Conservation (phyloP, 2,888 invertebrate genomes). For the Nemoura dubitans region DNA sequence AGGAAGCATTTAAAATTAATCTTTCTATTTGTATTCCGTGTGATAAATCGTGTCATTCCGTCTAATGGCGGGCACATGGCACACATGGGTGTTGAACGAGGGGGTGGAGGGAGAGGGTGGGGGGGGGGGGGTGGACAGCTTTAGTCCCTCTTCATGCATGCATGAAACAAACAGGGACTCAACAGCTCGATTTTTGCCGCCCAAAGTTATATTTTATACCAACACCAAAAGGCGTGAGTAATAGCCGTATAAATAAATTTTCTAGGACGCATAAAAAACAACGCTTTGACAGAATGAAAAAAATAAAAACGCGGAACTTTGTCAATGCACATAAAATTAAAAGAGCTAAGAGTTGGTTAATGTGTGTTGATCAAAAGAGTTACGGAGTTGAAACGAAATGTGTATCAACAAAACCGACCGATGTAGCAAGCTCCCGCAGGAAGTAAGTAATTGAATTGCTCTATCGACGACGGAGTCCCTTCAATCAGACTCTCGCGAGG, state of each 20-base stretch:
- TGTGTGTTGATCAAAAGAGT: neutral
- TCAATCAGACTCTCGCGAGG: neutral
- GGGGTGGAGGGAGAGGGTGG: too few species aligned
- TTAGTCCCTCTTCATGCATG: neutral
- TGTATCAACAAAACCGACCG: neutral
- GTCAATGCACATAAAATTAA: neutral
- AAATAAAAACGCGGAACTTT: constrained; percentile 21
- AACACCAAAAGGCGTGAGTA: constrained; percentile 17
- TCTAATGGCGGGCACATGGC: neutral
- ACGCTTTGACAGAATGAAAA: neutral
- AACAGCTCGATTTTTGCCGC: constrained; percentile 19
- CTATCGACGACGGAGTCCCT: neutral
- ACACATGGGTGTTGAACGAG: neutral
- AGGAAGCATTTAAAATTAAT: constrained; percentile 26
- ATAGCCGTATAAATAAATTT: constrained; percentile 36
- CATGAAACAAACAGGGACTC: constrained; percentile 10
- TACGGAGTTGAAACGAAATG: neutral
- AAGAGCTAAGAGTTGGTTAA: neutral
- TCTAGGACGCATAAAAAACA: constrained; percentile 27
- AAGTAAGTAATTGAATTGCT: neutral
- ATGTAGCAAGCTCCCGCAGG: neutral
- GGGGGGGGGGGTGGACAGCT: neutral
- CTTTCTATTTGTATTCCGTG: constrained; percentile 35
- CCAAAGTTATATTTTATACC: neutral
- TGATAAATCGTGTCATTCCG: constrained; percentile 15